These are phyloP conservation scores for Ptychochromis oligacanthus DNA, from an alignment of 2,113 vertebrate genomes.

Conservation along the genomic window DNA sequence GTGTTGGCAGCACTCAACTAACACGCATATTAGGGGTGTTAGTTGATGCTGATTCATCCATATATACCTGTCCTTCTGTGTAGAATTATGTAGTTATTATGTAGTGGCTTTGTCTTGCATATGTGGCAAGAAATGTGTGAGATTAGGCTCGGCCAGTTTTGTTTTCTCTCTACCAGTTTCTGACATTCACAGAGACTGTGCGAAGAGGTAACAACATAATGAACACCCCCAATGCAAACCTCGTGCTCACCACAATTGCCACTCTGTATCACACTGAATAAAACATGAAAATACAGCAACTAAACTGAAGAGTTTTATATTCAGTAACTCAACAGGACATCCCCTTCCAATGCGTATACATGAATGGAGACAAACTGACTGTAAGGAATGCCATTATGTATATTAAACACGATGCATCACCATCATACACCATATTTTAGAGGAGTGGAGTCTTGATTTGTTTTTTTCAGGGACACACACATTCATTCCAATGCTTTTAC, in stretches of 20 bases:
- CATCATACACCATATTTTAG: not conserved
- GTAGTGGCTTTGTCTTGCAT: not conserved
- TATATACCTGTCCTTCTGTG: too few relatives aligned
- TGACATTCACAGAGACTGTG: too few relatives aligned
- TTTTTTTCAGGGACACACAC: not conserved
- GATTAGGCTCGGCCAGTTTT: not conserved
- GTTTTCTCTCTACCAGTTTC: too few relatives aligned
- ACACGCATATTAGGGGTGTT: not conserved
- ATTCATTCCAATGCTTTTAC: not conserved
- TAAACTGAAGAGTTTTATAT: not conserved
- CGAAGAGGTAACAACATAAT: not conserved
- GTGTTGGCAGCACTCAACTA: not conserved
- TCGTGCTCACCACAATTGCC: not conserved
- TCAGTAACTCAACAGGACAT: too few relatives aligned
- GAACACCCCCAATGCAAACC: not conserved
- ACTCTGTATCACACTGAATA: not conserved
- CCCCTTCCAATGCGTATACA: not conserved
- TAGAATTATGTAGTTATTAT: not conserved
- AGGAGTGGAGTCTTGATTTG: not conserved
- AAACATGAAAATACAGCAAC: not conserved
- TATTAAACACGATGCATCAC: not conserved
- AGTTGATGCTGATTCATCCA: not conserved
- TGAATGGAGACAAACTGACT: not conserved
- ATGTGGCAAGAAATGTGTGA: not conserved
- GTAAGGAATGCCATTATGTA: not conserved